Conservation (phyloP, 2,888 invertebrate genomes). For the Phengaris arion region DNA sequence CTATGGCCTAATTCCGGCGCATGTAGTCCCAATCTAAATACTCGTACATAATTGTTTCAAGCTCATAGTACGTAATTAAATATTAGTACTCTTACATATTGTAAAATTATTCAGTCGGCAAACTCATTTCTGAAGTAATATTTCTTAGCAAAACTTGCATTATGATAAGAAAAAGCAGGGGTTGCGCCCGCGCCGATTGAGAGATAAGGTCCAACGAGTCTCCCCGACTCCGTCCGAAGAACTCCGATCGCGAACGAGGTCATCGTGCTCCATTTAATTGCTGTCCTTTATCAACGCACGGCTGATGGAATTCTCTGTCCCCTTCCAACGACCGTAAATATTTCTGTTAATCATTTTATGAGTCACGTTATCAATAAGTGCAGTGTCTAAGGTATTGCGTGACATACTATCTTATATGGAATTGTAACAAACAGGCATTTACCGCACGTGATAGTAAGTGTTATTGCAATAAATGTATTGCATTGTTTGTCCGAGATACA, state of each 20-base stretch:
- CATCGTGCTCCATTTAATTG: slow-evolving; percentile 68
- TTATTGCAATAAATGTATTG: too few relatives aligned
- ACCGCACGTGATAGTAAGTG: not conserved
- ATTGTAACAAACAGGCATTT: not conserved
- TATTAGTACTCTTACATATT: too few relatives aligned
- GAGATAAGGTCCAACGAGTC: slow-evolving; percentile 63
- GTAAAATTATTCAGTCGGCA: too few relatives aligned
- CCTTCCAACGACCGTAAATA: slow-evolving; percentile 57
- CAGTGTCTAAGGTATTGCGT: slow-evolving; percentile 11
- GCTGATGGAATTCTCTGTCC: slow-evolving; percentile 46
- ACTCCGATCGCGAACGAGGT: slow-evolving; percentile 56
- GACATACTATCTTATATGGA: not conserved
- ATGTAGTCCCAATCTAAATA: too few relatives aligned
- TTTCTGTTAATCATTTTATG: slow-evolving; percentile 48
- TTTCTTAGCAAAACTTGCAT: too few relatives aligned
- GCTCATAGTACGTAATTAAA: too few relatives aligned
- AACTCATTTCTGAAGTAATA: too few relatives aligned
- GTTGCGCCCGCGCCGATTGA: slow-evolving; percentile 67
- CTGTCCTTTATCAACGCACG: slow-evolving; percentile 61
- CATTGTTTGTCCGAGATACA: too few relatives aligned
- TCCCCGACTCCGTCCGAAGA: slow-evolving; percentile 57
- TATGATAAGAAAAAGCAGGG: slow-evolving; percentile 43
- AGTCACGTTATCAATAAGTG: slow-evolving; percentile 23
- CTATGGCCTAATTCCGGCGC: too few relatives aligned
- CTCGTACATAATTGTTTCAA: too few relatives aligned